Percentiles rank a stretch among this genome's conserved stretches.
Conservation (phyloP, 2,113 vertebrate species). For the Salvelinus namaycush region DNA sequence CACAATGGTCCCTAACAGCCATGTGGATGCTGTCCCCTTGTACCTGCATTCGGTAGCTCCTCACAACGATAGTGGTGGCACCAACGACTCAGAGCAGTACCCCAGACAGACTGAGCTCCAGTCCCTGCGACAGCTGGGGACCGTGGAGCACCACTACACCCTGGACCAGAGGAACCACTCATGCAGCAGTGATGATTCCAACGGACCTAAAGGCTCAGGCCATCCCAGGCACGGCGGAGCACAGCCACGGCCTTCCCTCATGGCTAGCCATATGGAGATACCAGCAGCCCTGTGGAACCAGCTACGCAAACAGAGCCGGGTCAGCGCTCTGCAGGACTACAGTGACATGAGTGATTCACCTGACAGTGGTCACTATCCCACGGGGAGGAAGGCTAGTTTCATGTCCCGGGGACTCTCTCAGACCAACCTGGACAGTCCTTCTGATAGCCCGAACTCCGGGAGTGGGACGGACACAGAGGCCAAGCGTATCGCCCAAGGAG, state of each 20-base stretch:
- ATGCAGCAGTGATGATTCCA: constrained; percentile 69
- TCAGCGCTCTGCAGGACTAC: constrained; percentile 71
- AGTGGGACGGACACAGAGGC: constrained; percentile 69
- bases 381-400: constrained; percentile 81
- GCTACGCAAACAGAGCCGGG: constrained; percentile 73
- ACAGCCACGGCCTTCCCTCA: constrained; percentile 56
- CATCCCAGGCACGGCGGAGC: constrained; percentile 41
- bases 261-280: constrained; percentile 68
- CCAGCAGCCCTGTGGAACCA: constrained; percentile 58
- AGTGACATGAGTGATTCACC: constrained; percentile 74
- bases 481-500: constrained; percentile 60
- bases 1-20: constrained; percentile 13
- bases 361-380: constrained; percentile 73
- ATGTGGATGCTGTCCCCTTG: constrained; percentile 48
- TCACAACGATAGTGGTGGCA: constrained; percentile 46
- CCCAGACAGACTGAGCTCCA: constrained; percentile 58
- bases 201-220: constrained; percentile 48
- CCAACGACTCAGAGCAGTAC: constrained; percentile 48
- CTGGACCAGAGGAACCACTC: constrained; percentile 62
- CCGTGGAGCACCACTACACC: constrained; percentile 36
- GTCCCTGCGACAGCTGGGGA: constrained; percentile 12
- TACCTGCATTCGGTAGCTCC: constrained; percentile 44
- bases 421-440: constrained; percentile 66
- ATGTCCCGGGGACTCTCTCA: constrained; percentile 82
- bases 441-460: constrained; percentile 70